phyloP scores from a whole-genome alignment of 2,888 invertebrate genomes.

The Apeira syringaria region DNA sequence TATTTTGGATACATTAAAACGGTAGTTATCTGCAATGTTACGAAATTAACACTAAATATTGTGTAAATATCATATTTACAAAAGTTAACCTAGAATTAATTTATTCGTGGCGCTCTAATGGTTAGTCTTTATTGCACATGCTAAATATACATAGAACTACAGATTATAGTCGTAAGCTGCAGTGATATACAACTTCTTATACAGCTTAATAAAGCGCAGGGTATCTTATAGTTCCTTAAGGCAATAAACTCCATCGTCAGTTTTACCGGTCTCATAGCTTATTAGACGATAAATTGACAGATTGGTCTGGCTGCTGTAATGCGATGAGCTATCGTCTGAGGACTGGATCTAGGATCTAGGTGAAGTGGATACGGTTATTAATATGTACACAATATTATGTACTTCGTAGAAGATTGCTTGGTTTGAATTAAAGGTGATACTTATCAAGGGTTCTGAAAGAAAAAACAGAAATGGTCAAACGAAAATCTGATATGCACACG shows the following conservation, averaged over 20 bases:
- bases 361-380: conserved; percentile 4
- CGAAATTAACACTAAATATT: too few species aligned
- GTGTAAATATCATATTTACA: too few species aligned
- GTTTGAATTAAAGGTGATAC: too few species aligned
- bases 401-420: background rate
- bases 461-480: too few species aligned
- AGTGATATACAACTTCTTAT: conserved; percentile 3
- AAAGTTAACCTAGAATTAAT: too few species aligned
- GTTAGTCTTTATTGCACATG: too few species aligned
- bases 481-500: too few species aligned
- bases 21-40: too few species aligned
- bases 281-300: conserved; percentile 43
- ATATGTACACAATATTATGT: too few species aligned
- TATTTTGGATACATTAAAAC: conserved; percentile 17
- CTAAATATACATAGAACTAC: background rate
- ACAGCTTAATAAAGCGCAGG: conserved; percentile 22
- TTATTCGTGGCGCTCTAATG: too few species aligned
- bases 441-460: too few species aligned
- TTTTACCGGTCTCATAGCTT: conserved; percentile 33
- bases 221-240: conserved; percentile 3
- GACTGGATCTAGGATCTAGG: conserved; percentile 6
- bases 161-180: background rate
- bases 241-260: conserved; percentile 40
- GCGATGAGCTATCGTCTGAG: conserved; percentile 30
- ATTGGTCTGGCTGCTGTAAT: conserved; percentile 30